A percentile compares a stretch with the other conserved stretches of the same genome.
Evolutionary conservation across 2,888 invertebrate species (phyloP).

Genomic region (Chelonus formosanus): DNA sequence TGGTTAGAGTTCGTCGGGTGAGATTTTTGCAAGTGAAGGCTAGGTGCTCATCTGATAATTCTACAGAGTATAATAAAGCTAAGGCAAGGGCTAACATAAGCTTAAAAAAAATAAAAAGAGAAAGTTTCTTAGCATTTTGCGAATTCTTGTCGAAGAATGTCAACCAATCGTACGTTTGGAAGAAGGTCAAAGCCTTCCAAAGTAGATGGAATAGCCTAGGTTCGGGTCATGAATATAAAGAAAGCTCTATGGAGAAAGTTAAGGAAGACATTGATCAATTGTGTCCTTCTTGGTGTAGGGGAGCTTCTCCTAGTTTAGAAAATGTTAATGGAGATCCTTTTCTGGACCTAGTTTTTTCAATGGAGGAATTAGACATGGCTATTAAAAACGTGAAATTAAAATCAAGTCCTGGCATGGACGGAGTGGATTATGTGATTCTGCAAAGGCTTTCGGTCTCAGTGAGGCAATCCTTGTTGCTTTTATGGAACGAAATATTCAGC

Average conservation of each 20-base stretch:
- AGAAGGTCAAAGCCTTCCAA: constrained; percentile 28
- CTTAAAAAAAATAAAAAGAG: constrained; percentile 22
- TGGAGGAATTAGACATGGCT: constrained; percentile 13
- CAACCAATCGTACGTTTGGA: constrained; percentile 23
- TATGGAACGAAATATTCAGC: constrained; percentile 24
- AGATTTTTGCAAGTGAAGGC: too few species aligned
- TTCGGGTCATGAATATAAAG: neutral
- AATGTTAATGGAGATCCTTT: neutral
- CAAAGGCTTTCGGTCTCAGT: constrained; percentile 4
- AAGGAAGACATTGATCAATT: constrained; percentile 7
- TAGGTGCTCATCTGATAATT: too few species aligned
- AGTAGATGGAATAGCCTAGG: constrained; percentile 5
- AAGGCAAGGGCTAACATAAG: neutral
- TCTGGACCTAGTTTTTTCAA: constrained; percentile 5
- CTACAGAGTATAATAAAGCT: neutral
- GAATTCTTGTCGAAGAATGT: constrained; percentile 20
- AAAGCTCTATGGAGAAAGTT: neutral
- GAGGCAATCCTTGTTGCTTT: neutral
- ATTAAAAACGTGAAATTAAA: neutral
- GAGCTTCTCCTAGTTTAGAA: too few species aligned
- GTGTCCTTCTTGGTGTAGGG: constrained; percentile 20
- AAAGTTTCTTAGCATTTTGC: constrained; percentile 19
- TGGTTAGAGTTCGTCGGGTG: constrained; percentile 9
- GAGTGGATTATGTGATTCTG: constrained; percentile 22
- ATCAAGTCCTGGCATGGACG: constrained; percentile 11